Conservation (phyloP, 2,888 invertebrate species). For the Sisyra nigra region DNA sequence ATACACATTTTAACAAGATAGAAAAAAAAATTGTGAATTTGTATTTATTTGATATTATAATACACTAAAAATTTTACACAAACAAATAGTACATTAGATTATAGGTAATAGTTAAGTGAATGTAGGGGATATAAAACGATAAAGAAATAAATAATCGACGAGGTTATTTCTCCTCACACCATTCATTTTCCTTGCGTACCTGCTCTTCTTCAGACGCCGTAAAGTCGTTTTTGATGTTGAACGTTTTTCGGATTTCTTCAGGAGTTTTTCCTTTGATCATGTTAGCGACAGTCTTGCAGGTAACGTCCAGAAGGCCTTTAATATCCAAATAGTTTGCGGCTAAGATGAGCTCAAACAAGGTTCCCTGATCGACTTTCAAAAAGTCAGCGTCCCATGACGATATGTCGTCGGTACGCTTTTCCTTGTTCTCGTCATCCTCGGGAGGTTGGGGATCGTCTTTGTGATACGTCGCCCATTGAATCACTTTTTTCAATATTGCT, state of each 20-base stretch:
- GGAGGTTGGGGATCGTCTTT: conserved; percentile 92
- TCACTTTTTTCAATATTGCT: conserved; percentile 86
- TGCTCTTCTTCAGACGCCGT: conserved; percentile 94
- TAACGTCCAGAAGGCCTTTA: conserved; percentile 87
- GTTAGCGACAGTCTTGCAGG: conserved; percentile 96
- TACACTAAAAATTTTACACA: too few species aligned
- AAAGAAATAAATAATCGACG: background rate
- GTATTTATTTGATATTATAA: too few species aligned
- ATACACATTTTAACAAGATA: too few species aligned
- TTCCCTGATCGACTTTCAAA: conserved; percentile 94
- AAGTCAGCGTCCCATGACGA: conserved; percentile 99
- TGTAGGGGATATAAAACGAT: too few species aligned
- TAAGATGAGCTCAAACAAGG: conserved; percentile 87
- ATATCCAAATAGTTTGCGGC: conserved; percentile 97
- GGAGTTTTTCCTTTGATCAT: conserved; percentile 99
- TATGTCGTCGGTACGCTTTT: conserved; percentile 97
- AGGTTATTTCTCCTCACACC: conserved; percentile 74
- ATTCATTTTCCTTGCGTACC: conserved; percentile 91
- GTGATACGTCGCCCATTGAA: conserved; percentile 86
- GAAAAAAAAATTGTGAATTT: too few species aligned
- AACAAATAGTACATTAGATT: too few species aligned
- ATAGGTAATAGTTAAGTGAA: too few species aligned
- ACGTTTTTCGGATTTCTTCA: conserved; percentile 91
- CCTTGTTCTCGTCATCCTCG: conserved; percentile 94
- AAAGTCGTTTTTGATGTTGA: conserved; percentile 94